Base-by-base conservation (phyloP, 2,113 vertebrate genomes). In the Menidia beryllina region DNA sequence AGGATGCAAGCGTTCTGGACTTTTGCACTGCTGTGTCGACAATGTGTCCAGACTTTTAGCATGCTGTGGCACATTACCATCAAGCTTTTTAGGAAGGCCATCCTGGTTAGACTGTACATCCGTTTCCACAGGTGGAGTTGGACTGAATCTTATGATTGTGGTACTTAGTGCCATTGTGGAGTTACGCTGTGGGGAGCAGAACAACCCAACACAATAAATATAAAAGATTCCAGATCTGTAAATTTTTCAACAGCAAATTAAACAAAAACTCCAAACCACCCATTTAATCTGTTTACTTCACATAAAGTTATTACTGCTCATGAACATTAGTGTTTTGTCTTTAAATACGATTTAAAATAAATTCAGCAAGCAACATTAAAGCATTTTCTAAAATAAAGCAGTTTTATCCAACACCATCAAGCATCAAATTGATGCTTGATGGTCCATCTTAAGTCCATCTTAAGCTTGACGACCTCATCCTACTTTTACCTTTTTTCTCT, bases 61-160 rank as follows among this genome's bases (percentile, higher is more conserved):
- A 21, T 84, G 80, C 36, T 78, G 75, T 0, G 77, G 39, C 10
- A 65, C 81, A 10, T 73, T 41, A 58, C 77, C 69, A 49, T 90
- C 69, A 19, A 75, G 38, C 11, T 59, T 58, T 49, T 80, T 84
- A 54, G 76, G 23, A 17, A 51, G 71, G 15, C 49, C 47, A 7
- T 83, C 66, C 12, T 56, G 49, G 56, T 66, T 84, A 62, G 82
- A 59, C 56, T 26, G 69, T 8, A 66, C 17, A 23, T 85, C 57
- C 7, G 75, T 75, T 9, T 95, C 95, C 69, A 91, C 71, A 0
- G 79, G 89, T 50, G 95, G 94, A 54, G 93, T 87, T 26, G 96
- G 96, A 82, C 96, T 98, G 63, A 94, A 91, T 77, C 82, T 89
- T 86, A 98, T 85, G 85, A 98, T 95, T 52, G 97, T 98, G 67